These are phyloP conservation scores for Rhopalosiphum nymphaeae DNA, from an alignment of 2,888 invertebrate species.

Conservation along the genomic window DNA sequence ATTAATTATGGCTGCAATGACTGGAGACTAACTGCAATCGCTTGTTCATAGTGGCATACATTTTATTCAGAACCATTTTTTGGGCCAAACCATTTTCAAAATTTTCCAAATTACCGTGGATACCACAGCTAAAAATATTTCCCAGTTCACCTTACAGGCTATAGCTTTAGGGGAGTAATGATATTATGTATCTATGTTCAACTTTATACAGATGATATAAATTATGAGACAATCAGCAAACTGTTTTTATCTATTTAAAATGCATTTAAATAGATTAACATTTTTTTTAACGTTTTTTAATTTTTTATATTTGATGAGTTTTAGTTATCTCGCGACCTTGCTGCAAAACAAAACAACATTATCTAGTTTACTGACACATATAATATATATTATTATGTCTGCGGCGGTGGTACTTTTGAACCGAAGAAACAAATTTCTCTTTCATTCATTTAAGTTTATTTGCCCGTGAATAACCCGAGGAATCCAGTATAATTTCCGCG, in stretches of 20 bases:
- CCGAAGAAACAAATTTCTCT: conserved; percentile 42
- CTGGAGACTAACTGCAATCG: neutral
- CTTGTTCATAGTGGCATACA: neutral
- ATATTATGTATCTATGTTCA: neutral
- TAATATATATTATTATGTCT: conserved; percentile 22
- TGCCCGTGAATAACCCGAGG: conserved; percentile 44
- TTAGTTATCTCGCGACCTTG: conserved; percentile 35
- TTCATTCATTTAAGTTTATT: conserved; percentile 55
- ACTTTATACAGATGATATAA: neutral
- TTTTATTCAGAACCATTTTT: neutral
- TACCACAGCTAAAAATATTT: neutral
- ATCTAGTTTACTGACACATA: conserved; percentile 55
- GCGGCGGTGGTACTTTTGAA: neutral
- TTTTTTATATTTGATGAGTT: neutral
- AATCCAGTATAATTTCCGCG: conserved; percentile 56
- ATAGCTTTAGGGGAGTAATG: neutral
- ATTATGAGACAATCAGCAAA: neutral
- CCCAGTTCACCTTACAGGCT: neutral
- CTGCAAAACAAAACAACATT: neutral
- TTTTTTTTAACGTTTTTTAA: neutral
- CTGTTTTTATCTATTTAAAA: neutral
- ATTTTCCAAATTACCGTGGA: neutral
- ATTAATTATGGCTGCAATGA: neutral
- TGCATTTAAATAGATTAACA: neutral
- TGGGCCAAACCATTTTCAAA: neutral